Evolutionary conservation across 2,113 vertebrate genomes (phyloP).

Genomic region (Pangasianodon gigas): DNA sequence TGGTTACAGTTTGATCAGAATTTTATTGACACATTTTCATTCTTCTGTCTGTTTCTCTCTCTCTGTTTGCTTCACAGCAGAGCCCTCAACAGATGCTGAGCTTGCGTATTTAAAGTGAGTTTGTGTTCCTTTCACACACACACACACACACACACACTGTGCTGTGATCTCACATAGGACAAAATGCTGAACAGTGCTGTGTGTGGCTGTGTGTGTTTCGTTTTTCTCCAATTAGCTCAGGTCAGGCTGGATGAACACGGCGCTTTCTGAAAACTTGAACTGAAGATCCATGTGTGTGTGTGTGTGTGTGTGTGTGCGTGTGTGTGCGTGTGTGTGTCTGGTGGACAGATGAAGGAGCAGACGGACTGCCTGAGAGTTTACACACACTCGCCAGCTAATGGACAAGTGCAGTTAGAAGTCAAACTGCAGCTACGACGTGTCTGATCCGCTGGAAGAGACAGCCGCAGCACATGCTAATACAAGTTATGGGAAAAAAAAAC

Average conservation of each 20-base stretch:
- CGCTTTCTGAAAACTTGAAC: neutral
- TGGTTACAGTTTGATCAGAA: neutral
- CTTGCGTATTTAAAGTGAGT: conserved; percentile 5
- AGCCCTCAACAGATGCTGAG: neutral
- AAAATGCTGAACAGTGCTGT: conserved; percentile 11
- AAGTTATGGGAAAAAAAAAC: neutral
- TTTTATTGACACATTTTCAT: neutral
- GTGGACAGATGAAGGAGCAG: conserved; percentile 8
- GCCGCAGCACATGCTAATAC: neutral
- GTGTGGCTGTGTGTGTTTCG: neutral
- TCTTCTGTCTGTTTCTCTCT: neutral
- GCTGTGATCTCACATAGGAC: neutral
- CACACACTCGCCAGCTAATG: neutral
- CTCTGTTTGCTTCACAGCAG: neutral
- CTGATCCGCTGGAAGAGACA: neutral
- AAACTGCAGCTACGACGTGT: neutral
- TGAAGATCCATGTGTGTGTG: neutral
- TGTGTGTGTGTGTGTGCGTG: neutral
- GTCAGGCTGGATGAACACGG: conserved; percentile 20
- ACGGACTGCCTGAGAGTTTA: neutral
- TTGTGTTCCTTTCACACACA: neutral
- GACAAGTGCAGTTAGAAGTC: neutral
- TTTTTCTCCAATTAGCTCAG: conserved; percentile 17
- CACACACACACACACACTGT: neutral
- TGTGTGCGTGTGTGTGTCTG: neutral